Base-by-base conservation (phyloP, 2,797 vertebrate genomes). In the Liparis tanakae region DNA sequence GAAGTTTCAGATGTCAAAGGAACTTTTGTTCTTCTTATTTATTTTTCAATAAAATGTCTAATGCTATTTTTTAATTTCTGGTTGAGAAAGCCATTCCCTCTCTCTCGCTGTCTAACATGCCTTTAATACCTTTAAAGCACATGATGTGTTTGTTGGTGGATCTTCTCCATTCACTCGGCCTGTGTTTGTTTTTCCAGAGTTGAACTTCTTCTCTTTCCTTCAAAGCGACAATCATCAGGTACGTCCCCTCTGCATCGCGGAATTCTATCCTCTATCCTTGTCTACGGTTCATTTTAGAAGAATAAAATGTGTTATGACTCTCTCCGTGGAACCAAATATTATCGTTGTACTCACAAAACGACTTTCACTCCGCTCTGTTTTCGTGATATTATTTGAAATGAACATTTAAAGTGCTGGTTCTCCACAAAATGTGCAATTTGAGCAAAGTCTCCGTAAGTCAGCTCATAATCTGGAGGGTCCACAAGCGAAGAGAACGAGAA, bases 181-280 rank as follows among this genome's bases (percentile, higher is more conserved):
- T 85, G 10, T 80, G 0, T 15, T 87, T 79, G 0, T 44, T 88
- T 85, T 30, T 76, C n/a, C 94, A 99, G 98, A 98, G 90, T 92
- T 99, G 93, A 98, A 98, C 93, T 98, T 99, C 95, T 99, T 99
- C 91, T 97, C 97, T 84, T 99, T 99, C 90, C 94, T 99, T 88
- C 98, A 98, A 95, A 97, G 97, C 85, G 98, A 99, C 94, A 99
- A 98, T 96, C 98, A 98, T 96, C 98, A 98, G 97, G 98, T 99
- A 93, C 73, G 94, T 92, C 39, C n/a, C 0, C 56, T 7, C 41
- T 3, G 39, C 39, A 41, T 41, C 39, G 10, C 10, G 8, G 9
- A 39, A 39, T 41, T 41, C 12, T 4, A 36, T 36, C 7, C 37
- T 46, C n/a, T n/a, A n/a, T n/a, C n/a, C n/a, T n/a, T n/a, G 25